Conservation (phyloP, 2,888 invertebrate genomes). For the Bembecia ichneumoniformis region DNA sequence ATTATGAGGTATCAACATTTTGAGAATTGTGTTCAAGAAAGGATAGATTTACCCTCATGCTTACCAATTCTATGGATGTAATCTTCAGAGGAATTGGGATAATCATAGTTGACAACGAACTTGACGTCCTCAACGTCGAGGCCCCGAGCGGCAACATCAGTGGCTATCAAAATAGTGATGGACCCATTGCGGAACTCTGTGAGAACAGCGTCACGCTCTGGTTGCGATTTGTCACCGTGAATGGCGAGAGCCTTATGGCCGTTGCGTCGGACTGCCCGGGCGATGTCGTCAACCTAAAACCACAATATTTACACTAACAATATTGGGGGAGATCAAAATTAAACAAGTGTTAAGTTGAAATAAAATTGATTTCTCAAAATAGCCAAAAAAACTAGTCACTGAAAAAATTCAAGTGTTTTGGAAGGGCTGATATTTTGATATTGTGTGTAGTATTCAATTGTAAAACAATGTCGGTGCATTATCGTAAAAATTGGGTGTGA, state of each 20-base stretch:
- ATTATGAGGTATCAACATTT: too few species aligned
- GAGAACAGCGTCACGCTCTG: conserved; percentile 91
- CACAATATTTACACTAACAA: too few species aligned
- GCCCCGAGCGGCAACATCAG: conserved; percentile 95
- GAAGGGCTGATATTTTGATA: too few species aligned
- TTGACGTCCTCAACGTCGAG: conserved; percentile 95
- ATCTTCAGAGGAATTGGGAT: conserved; percentile 97
- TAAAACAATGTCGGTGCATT: too few species aligned
- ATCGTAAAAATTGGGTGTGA: too few species aligned
- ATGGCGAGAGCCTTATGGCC: conserved; percentile 87
- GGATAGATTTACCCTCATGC: conserved; percentile 6
- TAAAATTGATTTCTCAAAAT: too few species aligned
- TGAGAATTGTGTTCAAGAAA: too few species aligned
- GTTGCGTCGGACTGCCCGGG: conserved; percentile 88
- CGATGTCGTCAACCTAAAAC: conserved; percentile 88
- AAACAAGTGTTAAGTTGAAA: too few species aligned
- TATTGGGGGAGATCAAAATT: too few species aligned
- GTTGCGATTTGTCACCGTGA: conserved; percentile 97
- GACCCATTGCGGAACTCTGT: conserved; percentile 90
- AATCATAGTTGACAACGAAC: conserved; percentile 97
- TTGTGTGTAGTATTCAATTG: too few species aligned
- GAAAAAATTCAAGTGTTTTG: too few species aligned
- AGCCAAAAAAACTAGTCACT: too few species aligned
- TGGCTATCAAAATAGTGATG: conserved; percentile 91
- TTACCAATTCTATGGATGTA: conserved; percentile 95